These are phyloP conservation scores for Syrrhaptes paradoxus DNA, from an alignment of 2,113 vertebrate genomes.

Conservation along the genomic window DNA sequence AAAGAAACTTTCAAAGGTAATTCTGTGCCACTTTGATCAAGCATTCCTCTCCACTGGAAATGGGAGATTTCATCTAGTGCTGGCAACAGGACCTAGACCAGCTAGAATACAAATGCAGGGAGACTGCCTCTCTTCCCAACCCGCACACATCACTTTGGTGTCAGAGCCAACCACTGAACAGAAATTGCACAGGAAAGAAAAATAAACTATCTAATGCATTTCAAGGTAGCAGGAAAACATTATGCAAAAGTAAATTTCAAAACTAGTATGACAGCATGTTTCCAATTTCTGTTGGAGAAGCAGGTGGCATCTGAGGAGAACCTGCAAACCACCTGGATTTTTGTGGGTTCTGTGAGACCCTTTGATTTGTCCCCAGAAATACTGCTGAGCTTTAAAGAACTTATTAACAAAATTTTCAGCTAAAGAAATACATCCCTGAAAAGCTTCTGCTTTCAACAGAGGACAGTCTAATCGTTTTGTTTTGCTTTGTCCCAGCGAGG, in stretches of 20 bases:
- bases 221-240: not conserved
- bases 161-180: not conserved
- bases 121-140: not conserved
- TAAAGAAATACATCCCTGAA: not conserved
- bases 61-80: not conserved
- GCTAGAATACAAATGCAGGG: not conserved
- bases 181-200: not conserved
- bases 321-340: not conserved
- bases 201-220: not conserved
- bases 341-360: not conserved
- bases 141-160: not conserved
- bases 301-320: not conserved
- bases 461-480: not conserved
- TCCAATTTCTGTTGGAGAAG: not conserved
- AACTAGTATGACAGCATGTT: not conserved
- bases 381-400: not conserved
- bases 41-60: not conserved
- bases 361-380: not conserved
- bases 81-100: not conserved
- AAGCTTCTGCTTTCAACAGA: not conserved
- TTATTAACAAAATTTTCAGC: not conserved
- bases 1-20: not conserved
- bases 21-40: not conserved
- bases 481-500: not conserved
- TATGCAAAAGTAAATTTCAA: not conserved